Evolutionary conservation across 2,113 vertebrate species (phyloP), one percentile per base, ranked within the genome.

Genomic region (Epinephelus lanceolatus): DNA sequence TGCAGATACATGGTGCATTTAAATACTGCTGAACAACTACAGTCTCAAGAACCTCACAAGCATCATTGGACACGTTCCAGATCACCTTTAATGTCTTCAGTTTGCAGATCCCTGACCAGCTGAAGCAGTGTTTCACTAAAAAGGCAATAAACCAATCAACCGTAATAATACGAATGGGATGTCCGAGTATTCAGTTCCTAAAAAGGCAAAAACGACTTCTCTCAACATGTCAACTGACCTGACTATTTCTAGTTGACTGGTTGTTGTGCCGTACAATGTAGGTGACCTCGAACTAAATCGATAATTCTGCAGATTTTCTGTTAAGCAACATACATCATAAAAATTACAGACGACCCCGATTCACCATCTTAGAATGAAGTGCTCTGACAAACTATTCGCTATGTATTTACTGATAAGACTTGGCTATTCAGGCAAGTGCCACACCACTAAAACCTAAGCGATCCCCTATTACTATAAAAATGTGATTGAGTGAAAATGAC

Each of bases 1-100:
- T 92, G 84, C 80, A 78, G 84, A 84, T 57, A 60, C 14, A 30
- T 57, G 65, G 68, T 83, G 68, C 55, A 19, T 80, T 68, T 69
- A 33, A 75, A 86, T 75, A 78, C 53, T 83, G 80, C 45, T 75
- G 25, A 82, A 45, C 42, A 40, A 51, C 25, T 79, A 14, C 6
- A 21, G 30, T 85, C 74, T 87, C 49, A 71, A 78, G 62, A 75
- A 27, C 61, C 13, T 62, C 81, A 60, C 66, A 3, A 61, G n/a
- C 33, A 6, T 81, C 51, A 18, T 69, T 19, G 61, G 77, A 62
- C 53, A 59, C 27, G 76, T 81, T 67, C 56, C 37, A 55, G 76
- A 40, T 79, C 57, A 76, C 73, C 71, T 85, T 87, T 42, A 74
- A 80, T 86, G 55, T 33, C 1, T 18, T 67, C 17, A 9, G 19